phyloP scores from a whole-genome alignment of 2,113 vertebrate species.

The Tautogolabrus adspersus region DNA sequence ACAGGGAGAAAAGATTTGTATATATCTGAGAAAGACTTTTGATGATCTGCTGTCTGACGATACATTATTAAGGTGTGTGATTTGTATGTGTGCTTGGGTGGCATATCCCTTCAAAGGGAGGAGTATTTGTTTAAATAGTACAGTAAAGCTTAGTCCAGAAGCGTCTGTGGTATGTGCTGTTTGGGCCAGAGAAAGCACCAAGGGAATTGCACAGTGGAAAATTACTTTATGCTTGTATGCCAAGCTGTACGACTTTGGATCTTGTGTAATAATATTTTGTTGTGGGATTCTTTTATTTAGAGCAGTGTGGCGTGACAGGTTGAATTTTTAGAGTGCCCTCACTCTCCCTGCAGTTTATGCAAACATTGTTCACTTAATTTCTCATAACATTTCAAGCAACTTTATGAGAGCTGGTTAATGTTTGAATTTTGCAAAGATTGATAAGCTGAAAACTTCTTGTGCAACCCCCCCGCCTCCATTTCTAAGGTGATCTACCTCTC shows the following conservation, averaged over 20 bases:
- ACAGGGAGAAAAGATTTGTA: not conserved
- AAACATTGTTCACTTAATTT: too few species aligned
- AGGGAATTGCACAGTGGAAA: not conserved
- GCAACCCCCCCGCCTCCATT: not conserved
- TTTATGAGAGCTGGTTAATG: not conserved
- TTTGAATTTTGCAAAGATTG: not conserved
- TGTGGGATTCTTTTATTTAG: too few species aligned
- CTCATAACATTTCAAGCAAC: not conserved
- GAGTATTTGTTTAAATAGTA: not conserved
- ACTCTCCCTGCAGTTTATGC: too few species aligned
- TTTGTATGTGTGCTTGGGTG: not conserved
- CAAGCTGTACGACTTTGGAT: not conserved
- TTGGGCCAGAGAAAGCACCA: not conserved
- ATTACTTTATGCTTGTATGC: not conserved
- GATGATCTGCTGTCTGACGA: not conserved
- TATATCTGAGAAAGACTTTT: not conserved
- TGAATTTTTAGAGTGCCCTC: not conserved
- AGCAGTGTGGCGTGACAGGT: too few species aligned
- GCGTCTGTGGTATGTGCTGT: not conserved
- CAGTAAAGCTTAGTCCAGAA: not conserved
- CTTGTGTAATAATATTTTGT: too few species aligned
- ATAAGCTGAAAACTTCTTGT: not conserved
- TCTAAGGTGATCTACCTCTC: not conserved
- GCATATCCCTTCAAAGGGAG: not conserved
- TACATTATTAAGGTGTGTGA: not conserved